Evolutionary conservation across 2,888 invertebrate genomes (phyloP).

Genomic region (Chaetoderma sp.): DNA sequence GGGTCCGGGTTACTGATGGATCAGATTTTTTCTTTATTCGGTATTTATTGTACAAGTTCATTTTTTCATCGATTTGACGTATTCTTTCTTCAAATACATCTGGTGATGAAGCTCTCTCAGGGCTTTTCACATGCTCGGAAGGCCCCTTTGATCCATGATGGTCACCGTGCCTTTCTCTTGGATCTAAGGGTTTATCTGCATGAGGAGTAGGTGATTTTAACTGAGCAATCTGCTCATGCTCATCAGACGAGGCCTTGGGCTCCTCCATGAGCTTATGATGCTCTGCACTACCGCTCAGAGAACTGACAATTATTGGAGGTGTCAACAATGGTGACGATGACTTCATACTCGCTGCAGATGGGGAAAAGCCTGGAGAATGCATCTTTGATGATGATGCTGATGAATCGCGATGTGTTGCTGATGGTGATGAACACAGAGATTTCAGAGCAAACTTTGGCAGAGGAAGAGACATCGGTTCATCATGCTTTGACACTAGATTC

Average conservation of each 20-base stretch:
- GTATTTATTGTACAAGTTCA: constrained; percentile 72
- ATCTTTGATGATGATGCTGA: constrained; percentile 17
- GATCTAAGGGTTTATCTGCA: neutral
- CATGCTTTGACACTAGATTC: constrained; percentile 36
- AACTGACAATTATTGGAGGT: constrained; percentile 30
- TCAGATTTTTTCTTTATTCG: constrained; percentile 64
- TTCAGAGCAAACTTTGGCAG: constrained; percentile 86
- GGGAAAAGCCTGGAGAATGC: constrained; percentile 53
- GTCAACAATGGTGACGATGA: constrained; percentile 54
- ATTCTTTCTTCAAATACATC: constrained; percentile 83
- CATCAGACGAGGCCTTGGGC: no score
- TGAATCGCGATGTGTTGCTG: constrained; percentile 15
- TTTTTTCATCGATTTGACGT: constrained; percentile 91
- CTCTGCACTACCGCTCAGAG: neutral
- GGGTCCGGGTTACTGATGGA: constrained; percentile 21
- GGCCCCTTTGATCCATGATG: neutral
- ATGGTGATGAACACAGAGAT: constrained; percentile 9
- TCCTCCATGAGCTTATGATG: neutral
- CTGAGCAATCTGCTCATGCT: no score
- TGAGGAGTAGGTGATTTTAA: neutral
- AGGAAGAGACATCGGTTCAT: constrained; percentile 81
- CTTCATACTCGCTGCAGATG: constrained; percentile 48
- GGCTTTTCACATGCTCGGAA: neutral
- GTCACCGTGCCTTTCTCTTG: neutral
- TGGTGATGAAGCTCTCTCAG: neutral